Evolutionary conservation across 2,888 invertebrate species (phyloP), one percentile per base, ranked within the genome.

Genomic region (Rhagium mordax): DNA sequence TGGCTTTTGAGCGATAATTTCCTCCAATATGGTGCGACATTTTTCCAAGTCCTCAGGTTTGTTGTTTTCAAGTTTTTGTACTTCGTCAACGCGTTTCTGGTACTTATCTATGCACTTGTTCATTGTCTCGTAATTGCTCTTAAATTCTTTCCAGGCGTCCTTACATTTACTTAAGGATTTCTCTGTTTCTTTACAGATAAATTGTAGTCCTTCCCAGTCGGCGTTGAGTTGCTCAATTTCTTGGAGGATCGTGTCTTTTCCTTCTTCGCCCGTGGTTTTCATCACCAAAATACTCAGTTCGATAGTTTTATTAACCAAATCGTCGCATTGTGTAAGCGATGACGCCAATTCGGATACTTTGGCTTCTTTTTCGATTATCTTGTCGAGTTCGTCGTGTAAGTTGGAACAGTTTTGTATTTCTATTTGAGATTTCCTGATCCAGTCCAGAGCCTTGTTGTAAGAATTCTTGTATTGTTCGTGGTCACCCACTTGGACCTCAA

Each of bases 381-480:
- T 91, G 62, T 93, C 93, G 79, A 94, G 94, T 84, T 97, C 97
- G 2, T 97, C 97, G 84, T 96, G 96, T 0, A 95, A 94, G 85
- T 97, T 96, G 2, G 95, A 93, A 79, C 94, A 94, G 81, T 95
- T 94, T 83, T 96, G 96, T 27, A 96, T 92, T 78, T 95, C 94
- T n/a, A 94, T 90, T 83, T 94, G 92, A 15, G 93, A 92, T 82
- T 93, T 93, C 27, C 95, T 91, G 21, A 98, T 91, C 95, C 96
- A 97, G 80, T 98, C 97, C 70, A 94, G 92, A 71, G 95, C 94
- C 81, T 93, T 94, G 82, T 94, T 94, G 81, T 94, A 93, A 0
- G 94, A 93, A 80, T 94, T 94, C 85, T 95, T 95, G 88, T 95
- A 97, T 81, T 94, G 93, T 81, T 96, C 96, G 84, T 98, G 98